phyloP scores from a whole-genome alignment of 2,888 invertebrate genomes.

The Liposcelis brunnea region DNA sequence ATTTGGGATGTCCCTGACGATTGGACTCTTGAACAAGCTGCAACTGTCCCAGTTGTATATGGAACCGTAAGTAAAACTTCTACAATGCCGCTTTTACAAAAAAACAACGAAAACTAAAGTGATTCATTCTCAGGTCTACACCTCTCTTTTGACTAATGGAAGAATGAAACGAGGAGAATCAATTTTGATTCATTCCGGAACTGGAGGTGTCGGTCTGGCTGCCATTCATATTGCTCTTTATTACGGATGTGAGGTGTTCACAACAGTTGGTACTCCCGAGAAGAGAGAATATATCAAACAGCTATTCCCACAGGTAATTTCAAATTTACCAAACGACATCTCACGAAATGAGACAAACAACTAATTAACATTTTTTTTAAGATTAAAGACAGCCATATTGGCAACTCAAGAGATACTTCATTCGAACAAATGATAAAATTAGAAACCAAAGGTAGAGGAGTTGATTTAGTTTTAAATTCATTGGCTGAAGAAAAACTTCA shows the following conservation, averaged over 20 bases:
- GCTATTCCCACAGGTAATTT: constrained; percentile 31
- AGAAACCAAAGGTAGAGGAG: constrained; percentile 70
- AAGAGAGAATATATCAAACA: constrained; percentile 44
- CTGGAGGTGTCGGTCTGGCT: constrained; percentile 60
- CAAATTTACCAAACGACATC: too few relatives aligned
- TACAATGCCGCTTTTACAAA: neutral
- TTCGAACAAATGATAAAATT: constrained; percentile 74
- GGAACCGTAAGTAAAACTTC: constrained; percentile 28
- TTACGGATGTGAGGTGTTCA: constrained; percentile 45
- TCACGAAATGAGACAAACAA: neutral
- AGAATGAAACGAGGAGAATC: constrained; percentile 29
- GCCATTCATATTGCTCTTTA: constrained; percentile 54
- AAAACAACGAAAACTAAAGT: neutral
- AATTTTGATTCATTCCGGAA: constrained; percentile 38
- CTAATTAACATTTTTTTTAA: constrained; percentile 23
- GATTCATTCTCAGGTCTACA: constrained; percentile 30
- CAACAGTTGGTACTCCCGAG: constrained; percentile 48
- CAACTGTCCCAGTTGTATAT: constrained; percentile 46
- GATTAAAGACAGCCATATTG: constrained; percentile 49
- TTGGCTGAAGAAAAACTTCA: constrained; percentile 79
- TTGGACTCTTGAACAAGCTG: constrained; percentile 46
- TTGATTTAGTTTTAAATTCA: constrained; percentile 82
- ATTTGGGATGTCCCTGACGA: constrained; percentile 36
- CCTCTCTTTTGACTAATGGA: constrained; percentile 39
- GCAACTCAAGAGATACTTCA: constrained; percentile 68